Conservation (phyloP, 2,113 vertebrate genomes). For the Pardalotus punctatus region DNA sequence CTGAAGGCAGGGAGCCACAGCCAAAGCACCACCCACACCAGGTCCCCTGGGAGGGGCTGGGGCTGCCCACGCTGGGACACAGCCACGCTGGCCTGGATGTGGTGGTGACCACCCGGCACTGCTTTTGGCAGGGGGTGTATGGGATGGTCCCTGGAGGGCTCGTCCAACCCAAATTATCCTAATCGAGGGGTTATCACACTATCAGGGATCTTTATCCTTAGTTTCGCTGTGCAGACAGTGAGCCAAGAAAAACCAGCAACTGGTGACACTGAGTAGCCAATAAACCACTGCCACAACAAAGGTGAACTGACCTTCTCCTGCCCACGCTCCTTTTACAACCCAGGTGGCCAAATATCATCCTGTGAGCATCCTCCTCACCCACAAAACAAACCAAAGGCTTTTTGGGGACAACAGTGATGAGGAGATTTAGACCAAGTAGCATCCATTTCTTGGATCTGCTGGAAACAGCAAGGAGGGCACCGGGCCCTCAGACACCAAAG, state of each 20-base stretch:
- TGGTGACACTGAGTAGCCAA: background rate
- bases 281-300: background rate
- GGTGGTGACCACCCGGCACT: background rate
- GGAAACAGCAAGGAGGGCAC: background rate
- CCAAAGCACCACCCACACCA: background rate
- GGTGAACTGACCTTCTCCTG: background rate
- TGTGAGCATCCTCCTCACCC: background rate
- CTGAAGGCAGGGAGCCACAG: background rate
- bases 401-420: background rate
- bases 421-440: background rate
- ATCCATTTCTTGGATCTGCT: background rate
- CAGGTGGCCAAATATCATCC: background rate
- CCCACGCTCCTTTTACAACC: background rate
- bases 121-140: background rate
- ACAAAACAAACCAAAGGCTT: background rate
- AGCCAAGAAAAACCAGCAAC: background rate
- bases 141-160: background rate
- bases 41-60: background rate
- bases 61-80: background rate
- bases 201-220: background rate
- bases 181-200: background rate
- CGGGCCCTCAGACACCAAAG: background rate
- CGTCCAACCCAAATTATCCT: background rate
- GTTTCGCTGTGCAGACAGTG: background rate
- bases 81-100: accelerated